phyloP scores from a whole-genome alignment of 2,888 invertebrate species.

The Chymomyza caudatula region DNA sequence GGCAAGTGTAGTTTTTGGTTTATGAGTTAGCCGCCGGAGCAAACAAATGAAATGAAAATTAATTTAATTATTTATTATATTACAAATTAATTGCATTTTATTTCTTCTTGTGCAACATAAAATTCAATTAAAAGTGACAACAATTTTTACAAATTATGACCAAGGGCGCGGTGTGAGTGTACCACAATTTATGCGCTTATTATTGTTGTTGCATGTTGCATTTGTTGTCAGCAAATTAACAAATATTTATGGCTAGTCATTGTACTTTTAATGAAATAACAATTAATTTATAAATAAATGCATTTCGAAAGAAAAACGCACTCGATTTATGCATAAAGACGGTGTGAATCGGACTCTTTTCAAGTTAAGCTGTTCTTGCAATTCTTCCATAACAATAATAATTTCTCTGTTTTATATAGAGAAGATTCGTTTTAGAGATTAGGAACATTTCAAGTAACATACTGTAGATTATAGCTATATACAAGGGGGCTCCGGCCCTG shows the following conservation, averaged over 20 bases:
- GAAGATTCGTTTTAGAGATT: no score
- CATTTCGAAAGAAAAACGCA: not conserved
- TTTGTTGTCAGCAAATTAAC: conserved; percentile 5
- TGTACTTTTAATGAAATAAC: conserved; percentile 8
- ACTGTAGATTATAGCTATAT: no score
- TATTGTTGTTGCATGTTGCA: conserved; percentile 10
- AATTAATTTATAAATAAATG: not conserved
- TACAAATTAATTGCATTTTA: conserved; percentile 22
- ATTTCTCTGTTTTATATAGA: no score
- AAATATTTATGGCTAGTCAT: conserved; percentile 15
- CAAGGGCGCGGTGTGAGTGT: not conserved
- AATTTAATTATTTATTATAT: conserved; percentile 52
- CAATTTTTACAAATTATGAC: not conserved
- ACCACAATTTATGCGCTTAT: conserved; percentile 13
- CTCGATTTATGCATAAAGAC: not conserved
- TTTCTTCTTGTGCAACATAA: conserved; percentile 11
- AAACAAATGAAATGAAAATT: conserved; percentile 45
- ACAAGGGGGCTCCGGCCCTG: no score
- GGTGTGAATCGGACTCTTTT: no score
- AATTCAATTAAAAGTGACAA: conserved; percentile 61
- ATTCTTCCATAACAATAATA: no score
- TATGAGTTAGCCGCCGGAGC: not conserved
- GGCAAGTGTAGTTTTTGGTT: not conserved
- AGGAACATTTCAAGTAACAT: no score
- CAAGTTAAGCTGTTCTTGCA: no score